These are phyloP conservation scores for Pyrocoelia pectoralis DNA, from an alignment of 2,888 invertebrate genomes.

Conservation along the genomic window DNA sequence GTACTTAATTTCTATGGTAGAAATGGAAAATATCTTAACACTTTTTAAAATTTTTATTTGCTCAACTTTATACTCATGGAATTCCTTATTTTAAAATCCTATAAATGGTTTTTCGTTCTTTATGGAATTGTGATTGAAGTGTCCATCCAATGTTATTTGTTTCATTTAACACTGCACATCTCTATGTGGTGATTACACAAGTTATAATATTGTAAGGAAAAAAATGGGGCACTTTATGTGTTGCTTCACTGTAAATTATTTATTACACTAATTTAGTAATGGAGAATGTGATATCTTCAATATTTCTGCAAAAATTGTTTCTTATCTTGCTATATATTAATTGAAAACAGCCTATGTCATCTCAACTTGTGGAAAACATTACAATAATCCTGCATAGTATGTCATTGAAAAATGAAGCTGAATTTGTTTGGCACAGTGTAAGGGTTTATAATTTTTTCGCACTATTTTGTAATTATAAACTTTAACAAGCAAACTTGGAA, in stretches of 20 bases:
- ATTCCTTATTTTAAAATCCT: background rate
- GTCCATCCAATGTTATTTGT: conserved; percentile 11
- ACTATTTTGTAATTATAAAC: too few species aligned
- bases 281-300: conserved; percentile 7
- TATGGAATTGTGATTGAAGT: conserved; percentile 10
- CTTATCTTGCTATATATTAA: background rate
- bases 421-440: too few species aligned
- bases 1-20: conserved; percentile 24
- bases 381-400: too few species aligned
- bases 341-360: too few species aligned
- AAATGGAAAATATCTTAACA: background rate
- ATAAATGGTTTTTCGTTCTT: background rate
- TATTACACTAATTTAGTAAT: conserved; percentile 7
- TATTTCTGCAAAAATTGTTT: conserved; percentile 7
- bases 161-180: conserved; percentile 1
- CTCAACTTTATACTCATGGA: background rate
- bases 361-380: too few species aligned
- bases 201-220: conserved; percentile 1
- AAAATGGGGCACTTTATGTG: background rate
- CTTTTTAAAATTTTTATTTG: background rate
- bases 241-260: conserved; percentile 9
- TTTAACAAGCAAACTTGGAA: too few species aligned
- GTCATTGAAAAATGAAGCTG: too few species aligned
- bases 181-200: background rate
- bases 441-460: too few species aligned